Conservation (phyloP, 2,888 invertebrate species). For the Liopterus haemorrhoidalis region DNA sequence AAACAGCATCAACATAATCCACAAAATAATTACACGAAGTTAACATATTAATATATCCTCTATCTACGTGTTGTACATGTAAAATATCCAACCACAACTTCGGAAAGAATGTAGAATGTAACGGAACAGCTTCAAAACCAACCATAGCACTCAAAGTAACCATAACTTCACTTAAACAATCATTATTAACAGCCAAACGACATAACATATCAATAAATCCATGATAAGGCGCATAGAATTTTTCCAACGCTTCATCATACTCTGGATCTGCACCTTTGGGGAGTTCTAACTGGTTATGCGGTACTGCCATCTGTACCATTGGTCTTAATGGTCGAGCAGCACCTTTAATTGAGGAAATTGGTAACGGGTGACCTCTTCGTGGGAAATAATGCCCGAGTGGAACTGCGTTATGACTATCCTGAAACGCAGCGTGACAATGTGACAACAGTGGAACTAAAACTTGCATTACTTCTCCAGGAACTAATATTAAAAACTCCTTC, state of each 20-base stretch:
- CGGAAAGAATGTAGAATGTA: constrained; percentile 84
- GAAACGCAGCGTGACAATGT: constrained; percentile 75
- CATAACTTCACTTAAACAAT: constrained; percentile 78
- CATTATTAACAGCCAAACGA: constrained; percentile 81
- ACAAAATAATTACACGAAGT: constrained; percentile 76
- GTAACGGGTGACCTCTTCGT: constrained; percentile 55
- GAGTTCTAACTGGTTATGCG: constrained; percentile 66
- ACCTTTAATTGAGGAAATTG: constrained; percentile 53
- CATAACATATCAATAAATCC: constrained; percentile 81
- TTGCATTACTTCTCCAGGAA: constrained; percentile 72
- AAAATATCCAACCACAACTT: constrained; percentile 88
- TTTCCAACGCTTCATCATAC: constrained; percentile 68
- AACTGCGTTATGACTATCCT: constrained; percentile 64
- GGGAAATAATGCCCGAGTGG: constrained; percentile 75
- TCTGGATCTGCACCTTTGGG: constrained; percentile 68
- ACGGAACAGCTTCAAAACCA: constrained; percentile 83
- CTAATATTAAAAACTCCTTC: constrained; percentile 70
- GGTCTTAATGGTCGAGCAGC: constrained; percentile 69
- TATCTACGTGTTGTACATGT: constrained; percentile 68
- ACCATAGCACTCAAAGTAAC: constrained; percentile 83
- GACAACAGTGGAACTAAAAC: constrained; percentile 79
- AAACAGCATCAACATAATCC: constrained; percentile 85
- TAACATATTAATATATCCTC: constrained; percentile 75
- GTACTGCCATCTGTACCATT: constrained; percentile 80
- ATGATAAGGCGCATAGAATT: constrained; percentile 83